Conservation (phyloP, 2,797 vertebrate genomes). For the Peromyscus eremicus region DNA sequence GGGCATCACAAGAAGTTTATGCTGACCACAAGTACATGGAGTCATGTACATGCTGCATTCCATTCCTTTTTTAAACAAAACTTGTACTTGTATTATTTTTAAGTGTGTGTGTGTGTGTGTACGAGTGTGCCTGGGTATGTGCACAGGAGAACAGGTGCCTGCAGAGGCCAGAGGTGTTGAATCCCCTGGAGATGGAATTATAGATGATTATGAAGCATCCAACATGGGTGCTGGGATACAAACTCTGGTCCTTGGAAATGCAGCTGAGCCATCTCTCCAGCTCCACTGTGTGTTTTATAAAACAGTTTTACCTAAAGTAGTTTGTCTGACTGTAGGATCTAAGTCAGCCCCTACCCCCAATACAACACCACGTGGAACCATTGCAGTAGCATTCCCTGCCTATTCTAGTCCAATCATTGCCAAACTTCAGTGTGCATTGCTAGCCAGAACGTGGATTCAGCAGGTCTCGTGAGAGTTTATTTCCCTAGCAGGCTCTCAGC, state of each 20-base stretch:
- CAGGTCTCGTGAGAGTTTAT: background rate
- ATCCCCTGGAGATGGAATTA: background rate
- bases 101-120: background rate
- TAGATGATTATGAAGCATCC: background rate
- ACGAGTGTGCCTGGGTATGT: background rate
- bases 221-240: background rate
- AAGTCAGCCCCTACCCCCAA: background rate
- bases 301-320: background rate
- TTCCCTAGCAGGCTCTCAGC: background rate
- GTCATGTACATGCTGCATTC: background rate
- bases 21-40: background rate
- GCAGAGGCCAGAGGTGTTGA: background rate
- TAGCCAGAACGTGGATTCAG: background rate
- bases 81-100: background rate
- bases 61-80: background rate
- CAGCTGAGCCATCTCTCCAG: background rate
- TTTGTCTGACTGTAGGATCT: background rate
- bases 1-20: background rate
- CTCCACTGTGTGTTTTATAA: background rate
- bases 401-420: background rate
- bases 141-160: background rate
- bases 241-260: background rate
- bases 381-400: background rate
- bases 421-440: background rate
- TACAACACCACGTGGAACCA: background rate